Percentiles rank a stretch among this genome's conserved stretches.
phyloP scores from a whole-genome alignment of 1,140 invertebrate genomes.

The Globodera rostochiensis region DNA sequence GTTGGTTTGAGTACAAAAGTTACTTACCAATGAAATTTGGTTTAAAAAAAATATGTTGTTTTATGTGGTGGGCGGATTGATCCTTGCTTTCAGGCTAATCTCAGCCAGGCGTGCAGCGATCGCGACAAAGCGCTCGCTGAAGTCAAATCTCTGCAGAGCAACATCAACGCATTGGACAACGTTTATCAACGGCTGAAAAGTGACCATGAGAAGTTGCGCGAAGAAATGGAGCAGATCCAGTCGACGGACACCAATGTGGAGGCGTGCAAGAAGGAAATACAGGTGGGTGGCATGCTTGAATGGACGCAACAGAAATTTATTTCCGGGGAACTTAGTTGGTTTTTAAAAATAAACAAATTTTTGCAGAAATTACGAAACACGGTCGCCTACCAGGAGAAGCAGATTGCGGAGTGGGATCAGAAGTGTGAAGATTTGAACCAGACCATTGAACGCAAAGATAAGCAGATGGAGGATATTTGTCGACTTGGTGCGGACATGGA shows the following conservation, averaged over 20 bases:
- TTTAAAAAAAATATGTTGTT: too few relatives aligned
- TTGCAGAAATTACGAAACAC: constrained; percentile 35
- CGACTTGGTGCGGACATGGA: constrained; percentile 31
- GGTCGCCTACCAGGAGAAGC: constrained; percentile 41
- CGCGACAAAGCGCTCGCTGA: constrained; percentile 29
- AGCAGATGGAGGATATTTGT: constrained; percentile 29
- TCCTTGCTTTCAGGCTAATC: constrained; percentile 14
- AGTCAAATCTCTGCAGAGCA: constrained; percentile 28
- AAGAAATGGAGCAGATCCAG: constrained; percentile 26
- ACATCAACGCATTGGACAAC: constrained; percentile 24
- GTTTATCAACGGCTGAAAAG: constrained; percentile 26
- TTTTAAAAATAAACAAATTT: background rate
- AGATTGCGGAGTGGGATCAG: constrained; percentile 36
- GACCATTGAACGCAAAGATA: constrained; percentile 32
- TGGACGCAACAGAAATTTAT: too few relatives aligned
- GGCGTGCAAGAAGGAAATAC: constrained; percentile 44
- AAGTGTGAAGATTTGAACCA: constrained; percentile 29
- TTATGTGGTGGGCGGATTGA: too few relatives aligned
- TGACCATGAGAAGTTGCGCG: constrained; percentile 31
- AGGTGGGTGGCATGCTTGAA: background rate
- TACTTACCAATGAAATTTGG: too few relatives aligned
- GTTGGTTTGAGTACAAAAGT: background rate
- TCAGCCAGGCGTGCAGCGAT: constrained; percentile 23
- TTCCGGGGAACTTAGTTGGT: too few relatives aligned
- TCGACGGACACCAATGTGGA: constrained; percentile 35